A percentile compares a stretch with the other conserved stretches of the same genome.
Conservation (phyloP, 1,140 invertebrate species). For the Diuraphis noxia region DNA sequence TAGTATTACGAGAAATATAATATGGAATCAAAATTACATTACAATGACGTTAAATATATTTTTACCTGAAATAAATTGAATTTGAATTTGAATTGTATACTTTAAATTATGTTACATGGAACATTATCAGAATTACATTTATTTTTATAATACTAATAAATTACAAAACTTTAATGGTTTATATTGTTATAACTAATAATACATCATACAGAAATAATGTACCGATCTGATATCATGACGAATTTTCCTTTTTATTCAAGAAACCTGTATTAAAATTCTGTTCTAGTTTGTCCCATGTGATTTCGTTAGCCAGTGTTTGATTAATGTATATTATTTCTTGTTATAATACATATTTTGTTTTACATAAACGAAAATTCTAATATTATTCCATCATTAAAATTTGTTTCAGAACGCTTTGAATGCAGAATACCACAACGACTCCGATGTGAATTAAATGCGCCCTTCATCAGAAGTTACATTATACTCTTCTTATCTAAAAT, state of each 20-base stretch:
- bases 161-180: background rate
- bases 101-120: background rate
- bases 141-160: background rate
- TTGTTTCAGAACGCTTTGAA: constrained; percentile 47
- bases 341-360: background rate
- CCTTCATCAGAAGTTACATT: background rate
- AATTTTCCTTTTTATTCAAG: background rate
- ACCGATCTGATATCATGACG: too few relatives aligned
- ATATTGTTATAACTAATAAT: too few relatives aligned
- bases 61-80: too few relatives aligned
- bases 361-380: background rate
- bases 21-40: too few relatives aligned
- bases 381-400: background rate
- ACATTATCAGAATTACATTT: background rate
- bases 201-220: background rate
- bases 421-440: constrained; percentile 36
- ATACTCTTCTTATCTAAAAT: constrained; percentile 15
- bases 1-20: too few relatives aligned
- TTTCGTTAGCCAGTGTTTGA: background rate
- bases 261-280: background rate
- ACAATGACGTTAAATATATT: too few relatives aligned
- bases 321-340: background rate
- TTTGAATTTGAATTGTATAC: background rate
- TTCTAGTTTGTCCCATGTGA: background rate
- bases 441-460: constrained; percentile 32